Evolutionary conservation across 2,113 vertebrate genomes (phyloP).

Genomic region (Numenius arquata): DNA sequence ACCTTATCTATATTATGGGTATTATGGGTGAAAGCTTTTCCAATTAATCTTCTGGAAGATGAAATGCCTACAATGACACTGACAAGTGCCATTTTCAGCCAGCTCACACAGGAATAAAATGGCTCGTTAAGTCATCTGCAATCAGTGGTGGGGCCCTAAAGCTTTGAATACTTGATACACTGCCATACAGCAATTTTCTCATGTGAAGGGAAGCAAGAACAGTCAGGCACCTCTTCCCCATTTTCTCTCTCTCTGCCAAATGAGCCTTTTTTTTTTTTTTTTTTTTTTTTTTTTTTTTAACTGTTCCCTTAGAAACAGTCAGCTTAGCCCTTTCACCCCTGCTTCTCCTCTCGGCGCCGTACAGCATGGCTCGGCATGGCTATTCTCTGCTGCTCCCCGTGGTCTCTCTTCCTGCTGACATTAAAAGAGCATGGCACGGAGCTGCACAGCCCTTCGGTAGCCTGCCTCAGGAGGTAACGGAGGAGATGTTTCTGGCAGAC

Average conservation of each 20-base stretch:
- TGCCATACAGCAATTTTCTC: constrained; percentile 33
- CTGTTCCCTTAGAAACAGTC: constrained; percentile 47
- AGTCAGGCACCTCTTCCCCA: constrained; percentile 24
- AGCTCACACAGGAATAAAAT: not conserved
- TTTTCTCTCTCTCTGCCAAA: constrained; percentile 9
- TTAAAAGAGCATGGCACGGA: fast-evolving
- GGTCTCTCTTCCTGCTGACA: not conserved
- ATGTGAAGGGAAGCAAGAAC: constrained; percentile 6
- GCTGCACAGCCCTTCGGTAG: not conserved
- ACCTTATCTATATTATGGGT: not conserved
- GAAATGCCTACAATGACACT: not conserved
- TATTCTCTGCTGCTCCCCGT: not conserved
- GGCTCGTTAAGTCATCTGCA: constrained; percentile 13
- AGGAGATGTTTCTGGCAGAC: not conserved
- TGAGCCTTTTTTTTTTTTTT: not conserved
- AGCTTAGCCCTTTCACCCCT: not conserved
- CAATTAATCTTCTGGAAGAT: constrained; percentile 3
- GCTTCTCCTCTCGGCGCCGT: not conserved
- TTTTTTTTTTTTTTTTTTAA: not conserved
- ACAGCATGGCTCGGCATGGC: not conserved
- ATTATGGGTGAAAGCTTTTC: not conserved
- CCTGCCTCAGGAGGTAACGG: fast-evolving
- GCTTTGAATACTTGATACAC: not conserved
- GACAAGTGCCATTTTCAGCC: constrained; percentile 2
- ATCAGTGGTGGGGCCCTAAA: constrained; percentile 5